Percentiles rank a stretch among this genome's conserved stretches.
Conservation (phyloP, 2,113 vertebrate genomes). For the Phalacrocorax pelagicus region DNA sequence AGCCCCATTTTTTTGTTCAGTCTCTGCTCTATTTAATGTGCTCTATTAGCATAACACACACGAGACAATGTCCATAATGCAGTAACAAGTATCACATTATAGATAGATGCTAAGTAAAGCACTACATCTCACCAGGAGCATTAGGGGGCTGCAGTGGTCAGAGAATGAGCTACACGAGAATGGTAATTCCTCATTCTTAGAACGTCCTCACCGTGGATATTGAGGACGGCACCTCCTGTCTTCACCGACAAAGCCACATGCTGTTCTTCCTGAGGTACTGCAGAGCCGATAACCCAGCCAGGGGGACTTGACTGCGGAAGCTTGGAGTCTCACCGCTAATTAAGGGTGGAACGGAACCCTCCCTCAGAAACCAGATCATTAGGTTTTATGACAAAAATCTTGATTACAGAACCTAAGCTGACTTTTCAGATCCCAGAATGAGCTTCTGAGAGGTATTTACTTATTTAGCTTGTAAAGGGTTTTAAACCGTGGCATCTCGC, state of each 20-base stretch:
- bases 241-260: neutral
- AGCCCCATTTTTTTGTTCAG: conserved; percentile 30
- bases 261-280: neutral
- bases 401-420: neutral
- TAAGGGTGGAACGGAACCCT: neutral
- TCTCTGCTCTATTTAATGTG: conserved; percentile 33
- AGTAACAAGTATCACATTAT: neutral
- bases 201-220: accelerated
- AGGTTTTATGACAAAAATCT: neutral
- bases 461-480: neutral
- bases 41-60: neutral
- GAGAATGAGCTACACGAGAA: neutral
- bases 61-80: neutral
- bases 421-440: neutral
- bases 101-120: neutral
- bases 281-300: neutral
- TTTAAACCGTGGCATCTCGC: neutral
- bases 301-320: neutral
- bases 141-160: neutral
- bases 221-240: neutral
- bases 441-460: neutral
- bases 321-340: neutral
- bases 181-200: neutral
- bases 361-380: neutral
- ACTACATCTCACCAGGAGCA: neutral